These are phyloP conservation scores for Cephus pulcher DNA, from an alignment of 2,888 invertebrate species.

Conservation along the genomic window DNA sequence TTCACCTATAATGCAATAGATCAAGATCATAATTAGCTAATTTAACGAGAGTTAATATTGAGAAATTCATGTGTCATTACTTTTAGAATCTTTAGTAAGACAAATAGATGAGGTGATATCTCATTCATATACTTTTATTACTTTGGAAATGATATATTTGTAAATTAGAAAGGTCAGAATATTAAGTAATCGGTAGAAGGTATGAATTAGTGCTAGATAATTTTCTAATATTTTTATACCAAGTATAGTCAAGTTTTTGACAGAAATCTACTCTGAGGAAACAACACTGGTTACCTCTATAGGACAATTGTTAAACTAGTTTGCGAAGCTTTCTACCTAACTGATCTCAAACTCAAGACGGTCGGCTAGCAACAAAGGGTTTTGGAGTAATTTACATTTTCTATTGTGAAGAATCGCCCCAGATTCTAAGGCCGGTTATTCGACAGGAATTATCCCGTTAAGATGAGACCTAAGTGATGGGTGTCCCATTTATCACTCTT, in stretches of 20 bases:
- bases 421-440: background rate
- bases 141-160: background rate
- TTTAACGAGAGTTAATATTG: background rate
- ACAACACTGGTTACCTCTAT: background rate
- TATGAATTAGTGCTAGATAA: background rate
- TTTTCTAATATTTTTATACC: background rate
- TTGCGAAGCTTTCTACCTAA: background rate
- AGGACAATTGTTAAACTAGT: background rate
- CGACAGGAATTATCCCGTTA: constrained; percentile 4
- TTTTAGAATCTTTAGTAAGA: background rate
- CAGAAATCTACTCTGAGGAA: background rate
- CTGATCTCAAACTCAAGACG: background rate
- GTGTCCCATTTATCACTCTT: background rate
- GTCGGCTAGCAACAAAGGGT: background rate
- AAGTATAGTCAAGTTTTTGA: background rate
- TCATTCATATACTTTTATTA: background rate
- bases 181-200: background rate
- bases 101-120: background rate
- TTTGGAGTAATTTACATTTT: constrained; percentile 6
- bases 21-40: background rate
- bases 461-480: constrained; percentile 2
- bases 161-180: background rate
- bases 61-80: background rate
- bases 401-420: background rate
- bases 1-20: background rate